Evolutionary conservation across 2,888 invertebrate species (phyloP), one percentile per base, ranked within the genome.

Genomic region (Xanthia togata): DNA sequence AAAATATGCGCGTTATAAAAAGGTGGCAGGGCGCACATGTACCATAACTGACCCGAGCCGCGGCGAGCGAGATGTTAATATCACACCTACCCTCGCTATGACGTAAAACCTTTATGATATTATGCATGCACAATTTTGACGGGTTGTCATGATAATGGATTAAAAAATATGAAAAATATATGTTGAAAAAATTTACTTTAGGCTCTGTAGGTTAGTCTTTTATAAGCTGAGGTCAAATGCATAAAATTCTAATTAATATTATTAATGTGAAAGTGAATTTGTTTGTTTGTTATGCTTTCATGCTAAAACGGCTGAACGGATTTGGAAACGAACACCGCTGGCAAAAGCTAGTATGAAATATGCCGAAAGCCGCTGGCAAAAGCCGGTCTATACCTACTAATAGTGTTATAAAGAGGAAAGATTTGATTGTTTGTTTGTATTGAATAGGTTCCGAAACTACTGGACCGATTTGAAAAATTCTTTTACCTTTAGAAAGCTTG

Each of bases 61-160:
- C 53, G 47, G 64, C 50, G 55, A 67, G 78, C 67, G 73, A 64
- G 64, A 76, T 78, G 76, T 74, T 78, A 78, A 78, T 81, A 78
- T 84, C 59, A 62, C 77, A 73, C 82, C 81, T 70, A 81, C 76
- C 73, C 79, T 75, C 55, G 20, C 64, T 57, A 31, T 63, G 47
- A 73, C 73, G 70, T 83, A 77, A 85, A 80, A 78, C 74, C 71
- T 74, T 81, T 60, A 79, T 62, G 70, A 78, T 79, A 83, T 82
- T 75, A 81, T 83, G 79, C 75, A 81, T 79, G 78, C 82, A 73
- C 70, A 70, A 82, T 78, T 84, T 82, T 84, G 82, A 78, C 78
- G 81, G 76, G 69, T 65, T 60, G 64, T 79, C 78, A 71, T 50
- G 41, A 57, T 80, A 81, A 80, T 83, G 75, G 80, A 85, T 82